Base-by-base conservation (phyloP, 1,140 invertebrate species). In the Leptinotarsa lineolata region DNA sequence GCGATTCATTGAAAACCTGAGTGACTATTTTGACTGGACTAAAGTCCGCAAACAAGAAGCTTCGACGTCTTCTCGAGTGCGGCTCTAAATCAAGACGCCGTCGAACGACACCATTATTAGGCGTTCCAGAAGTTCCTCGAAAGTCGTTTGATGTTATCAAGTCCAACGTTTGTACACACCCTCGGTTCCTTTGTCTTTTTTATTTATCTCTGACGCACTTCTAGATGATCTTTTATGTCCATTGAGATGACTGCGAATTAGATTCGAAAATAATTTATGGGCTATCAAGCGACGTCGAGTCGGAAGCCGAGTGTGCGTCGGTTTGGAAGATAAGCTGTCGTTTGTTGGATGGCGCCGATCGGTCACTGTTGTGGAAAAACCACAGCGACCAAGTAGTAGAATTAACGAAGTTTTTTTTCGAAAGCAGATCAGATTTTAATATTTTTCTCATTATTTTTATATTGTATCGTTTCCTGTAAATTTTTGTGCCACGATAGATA, bases 21-120 rank as follows among this genome's bases (percentile, higher is more conserved):
- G 24, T 11, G 8, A 8, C 30, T 30, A 30, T 30, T 30, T 30
- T 11, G 30, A 39, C 48, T 54, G n/a, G 48, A 54, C 48, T 1
- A 16, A 54, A 18, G 15, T 54, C 48, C n/a, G 16, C 48, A 54
- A 18, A 54, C 15, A 8, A 5, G 48, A 13, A 11, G 16, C 48
- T 3, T 54, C n/a, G 48, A 69, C 22, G 54, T 69, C 68, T 58
- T 69, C 68, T 59, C 68, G 22, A 69, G 46, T 69, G 68, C 21
- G 54, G 61, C 66, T 44, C 69, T 77, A 77, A 75, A 77, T 77
- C 76, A 77, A 77, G 76, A 67, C 72, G 61, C 72, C 75, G 76
- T 77, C 76, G 76, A 77, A 77, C 72, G 76, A 77, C 76, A 77
- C 76, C 76, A 75, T 77, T 77, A 77, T 75, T 71, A 77, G 73